Base-by-base conservation (phyloP, 2,113 vertebrate genomes). In the Natator depressus region DNA sequence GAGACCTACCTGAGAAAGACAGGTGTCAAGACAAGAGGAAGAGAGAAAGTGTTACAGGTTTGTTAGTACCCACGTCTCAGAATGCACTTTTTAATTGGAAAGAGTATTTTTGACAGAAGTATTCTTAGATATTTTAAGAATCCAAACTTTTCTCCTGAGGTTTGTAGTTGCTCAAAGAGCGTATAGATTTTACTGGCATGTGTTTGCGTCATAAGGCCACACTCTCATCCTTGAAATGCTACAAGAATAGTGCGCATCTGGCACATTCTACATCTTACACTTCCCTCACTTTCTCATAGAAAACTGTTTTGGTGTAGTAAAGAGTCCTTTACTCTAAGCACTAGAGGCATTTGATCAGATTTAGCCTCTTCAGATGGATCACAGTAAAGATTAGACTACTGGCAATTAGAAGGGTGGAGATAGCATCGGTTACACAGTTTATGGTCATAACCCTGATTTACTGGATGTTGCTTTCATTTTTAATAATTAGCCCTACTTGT, bases 341-440 rank as follows among this genome's bases (percentile, higher is more conserved):
- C 82, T 53, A 78, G 91, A 72, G 91, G 87, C 31, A 89, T 89
- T 95, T 97, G 89, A 97, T 90, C 93, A 94, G 96, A 95, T 95
- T 96, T 92, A 96, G 53, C 79, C 72, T 95, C 87, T 78, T 93
- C 82, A 95, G 69, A 82, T 83, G 92, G 91, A 94, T 90, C 93
- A 93, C 90, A 88, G 80, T 89, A 95, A 94, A 65, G 89, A 96
- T 95, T 92, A 96, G 78, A 88, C 79, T 62, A 27, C 62, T 14
- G 89, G 85, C 55, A 81, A 95, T 80, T 78, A 89, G 79, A 81
- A 87, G 38, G 81, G 79, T 87, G 57, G 94, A 96, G 95, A 96
- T 75, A 96, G 79, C 78, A 88, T 65, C 89, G 38, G 86, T 82
- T 81, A 88, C 80, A 94, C 24, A 76, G 42, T 89, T 93, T 81